Evolutionary conservation across 2,797 vertebrate genomes (phyloP).

Genomic region (Simalia tracyae): DNA sequence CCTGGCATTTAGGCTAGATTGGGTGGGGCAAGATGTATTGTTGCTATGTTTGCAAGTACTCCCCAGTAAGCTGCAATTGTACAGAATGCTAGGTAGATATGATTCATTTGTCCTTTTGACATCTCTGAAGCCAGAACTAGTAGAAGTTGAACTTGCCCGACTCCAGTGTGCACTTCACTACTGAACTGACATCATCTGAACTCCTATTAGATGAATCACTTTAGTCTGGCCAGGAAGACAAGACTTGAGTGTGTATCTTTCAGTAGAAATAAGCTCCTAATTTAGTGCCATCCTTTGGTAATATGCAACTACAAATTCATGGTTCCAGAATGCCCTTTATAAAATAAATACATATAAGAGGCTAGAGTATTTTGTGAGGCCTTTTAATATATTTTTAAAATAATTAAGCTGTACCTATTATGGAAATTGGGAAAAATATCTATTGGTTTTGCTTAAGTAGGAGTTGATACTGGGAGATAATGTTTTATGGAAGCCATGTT

Average conservation of each 20-base stretch:
- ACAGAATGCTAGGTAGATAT: neutral
- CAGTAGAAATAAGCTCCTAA: neutral
- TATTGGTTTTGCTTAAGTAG: neutral
- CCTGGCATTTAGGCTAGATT: neutral
- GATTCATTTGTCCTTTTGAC: neutral
- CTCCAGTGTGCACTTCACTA: no score
- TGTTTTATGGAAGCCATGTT: neutral
- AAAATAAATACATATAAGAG: neutral
- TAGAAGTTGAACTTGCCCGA: neutral
- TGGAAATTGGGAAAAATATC: no score
- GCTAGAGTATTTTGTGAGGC: neutral
- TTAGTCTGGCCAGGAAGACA: neutral
- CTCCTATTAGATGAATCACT: neutral
- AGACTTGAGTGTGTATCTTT: neutral
- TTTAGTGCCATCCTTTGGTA: neutral
- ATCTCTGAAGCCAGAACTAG: neutral
- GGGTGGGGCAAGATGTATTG: neutral
- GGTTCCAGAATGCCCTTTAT: neutral
- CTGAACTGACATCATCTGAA: neutral
- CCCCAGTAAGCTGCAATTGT: neutral
- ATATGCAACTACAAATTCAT: neutral
- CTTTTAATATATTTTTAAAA: neutral
- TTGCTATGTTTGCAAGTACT: neutral
- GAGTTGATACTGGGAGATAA: neutral
- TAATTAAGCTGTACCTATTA: no score